Conservation (phyloP, 92 coral and sea anemone genomes). For the Ricordea florida region DNA sequence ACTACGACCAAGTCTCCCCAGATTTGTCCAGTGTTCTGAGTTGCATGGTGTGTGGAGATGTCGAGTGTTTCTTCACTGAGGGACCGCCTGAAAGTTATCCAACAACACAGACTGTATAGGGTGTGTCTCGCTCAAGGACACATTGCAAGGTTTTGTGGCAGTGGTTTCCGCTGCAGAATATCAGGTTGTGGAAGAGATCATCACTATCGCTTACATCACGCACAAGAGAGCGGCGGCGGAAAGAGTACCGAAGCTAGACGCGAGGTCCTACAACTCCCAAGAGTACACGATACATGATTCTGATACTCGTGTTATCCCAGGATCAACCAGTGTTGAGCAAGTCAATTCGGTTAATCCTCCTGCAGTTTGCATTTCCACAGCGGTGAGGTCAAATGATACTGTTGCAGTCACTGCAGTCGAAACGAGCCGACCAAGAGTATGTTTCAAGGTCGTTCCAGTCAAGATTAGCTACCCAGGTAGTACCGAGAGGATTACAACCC, state of each 20-base stretch:
- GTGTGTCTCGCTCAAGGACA: constrained; percentile 67
- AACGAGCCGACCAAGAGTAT: constrained; percentile 53
- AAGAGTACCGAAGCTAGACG: background rate
- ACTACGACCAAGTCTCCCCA: background rate
- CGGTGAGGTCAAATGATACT: constrained; percentile 16
- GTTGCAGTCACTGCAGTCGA: constrained; percentile 25
- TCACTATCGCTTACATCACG: constrained; percentile 50
- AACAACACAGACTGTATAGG: constrained; percentile 61
- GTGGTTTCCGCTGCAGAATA: constrained; percentile 53
- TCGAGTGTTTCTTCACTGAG: constrained; percentile 2
- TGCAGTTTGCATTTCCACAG: background rate
- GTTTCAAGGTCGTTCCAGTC: constrained; percentile 72
- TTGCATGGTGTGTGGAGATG: constrained; percentile 49
- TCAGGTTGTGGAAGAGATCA: constrained; percentile 59
- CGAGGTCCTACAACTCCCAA: background rate
- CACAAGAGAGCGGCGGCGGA: background rate
- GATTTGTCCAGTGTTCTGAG: constrained; percentile 55
- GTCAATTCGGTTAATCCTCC: background rate
- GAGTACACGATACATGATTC: background rate
- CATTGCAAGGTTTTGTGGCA: constrained; percentile 42
- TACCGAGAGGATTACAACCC: constrained; percentile 46
- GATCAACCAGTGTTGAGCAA: background rate
- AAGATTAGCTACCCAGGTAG: constrained; percentile 43
- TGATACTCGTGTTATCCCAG: background rate
- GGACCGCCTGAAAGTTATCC: constrained; percentile 27